phyloP scores from a whole-genome alignment of 2,888 invertebrate genomes.

The Hypomecis atomaria region DNA sequence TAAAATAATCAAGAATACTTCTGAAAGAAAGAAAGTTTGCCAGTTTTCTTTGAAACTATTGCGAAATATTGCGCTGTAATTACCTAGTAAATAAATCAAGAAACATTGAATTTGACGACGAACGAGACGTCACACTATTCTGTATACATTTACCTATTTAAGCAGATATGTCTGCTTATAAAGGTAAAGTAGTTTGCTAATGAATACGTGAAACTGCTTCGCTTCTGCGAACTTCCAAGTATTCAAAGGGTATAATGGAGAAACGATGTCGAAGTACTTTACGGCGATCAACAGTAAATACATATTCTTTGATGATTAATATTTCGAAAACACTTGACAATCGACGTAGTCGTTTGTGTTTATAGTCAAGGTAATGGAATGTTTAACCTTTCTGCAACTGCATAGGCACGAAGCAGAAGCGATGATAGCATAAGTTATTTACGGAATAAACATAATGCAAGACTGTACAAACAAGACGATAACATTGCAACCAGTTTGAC shows the following conservation, averaged over 20 bases:
- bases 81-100: too few species aligned
- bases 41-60: neutral
- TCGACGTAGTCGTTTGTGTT: conserved; percentile 5
- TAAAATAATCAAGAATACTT: neutral
- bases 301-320: conserved; percentile 17
- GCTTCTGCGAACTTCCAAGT: conserved; percentile 13
- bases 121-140: too few species aligned
- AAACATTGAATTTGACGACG: too few species aligned
- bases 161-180: conserved; percentile 15
- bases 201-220: conserved; percentile 7
- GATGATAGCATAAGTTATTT: neutral
- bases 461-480: neutral
- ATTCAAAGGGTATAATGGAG: conserved; percentile 12
- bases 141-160: too few species aligned
- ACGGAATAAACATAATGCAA: conserved; percentile 2
- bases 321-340: conserved; percentile 14
- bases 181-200: conserved; percentile 9
- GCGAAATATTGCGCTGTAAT: too few species aligned
- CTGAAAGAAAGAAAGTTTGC: neutral
- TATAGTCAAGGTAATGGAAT: conserved; percentile 17
- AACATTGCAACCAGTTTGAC: conserved; percentile 3
- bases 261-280: conserved; percentile 5
- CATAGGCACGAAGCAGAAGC: neutral
- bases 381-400: conserved; percentile 3
- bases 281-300: conserved; percentile 14